A percentile compares a stretch with the other conserved stretches of the same genome.
These are phyloP conservation scores for Cariama cristata DNA, from an alignment of 2,113 vertebrate genomes.

Conservation along the genomic window DNA sequence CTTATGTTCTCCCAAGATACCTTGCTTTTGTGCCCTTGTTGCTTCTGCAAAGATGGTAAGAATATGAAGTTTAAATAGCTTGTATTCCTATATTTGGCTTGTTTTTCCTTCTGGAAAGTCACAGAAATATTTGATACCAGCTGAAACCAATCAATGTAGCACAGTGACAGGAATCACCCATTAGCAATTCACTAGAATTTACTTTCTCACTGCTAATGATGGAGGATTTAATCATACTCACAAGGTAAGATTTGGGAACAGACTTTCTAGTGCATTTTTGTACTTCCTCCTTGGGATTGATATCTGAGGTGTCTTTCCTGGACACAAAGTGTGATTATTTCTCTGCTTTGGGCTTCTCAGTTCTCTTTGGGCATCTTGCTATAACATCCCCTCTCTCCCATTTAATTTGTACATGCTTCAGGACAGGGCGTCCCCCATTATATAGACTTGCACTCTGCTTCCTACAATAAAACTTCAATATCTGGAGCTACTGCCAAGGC, in stretches of 20 bases:
- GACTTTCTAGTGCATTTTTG: background rate
- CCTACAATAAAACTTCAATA: background rate
- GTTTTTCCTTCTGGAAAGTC: background rate
- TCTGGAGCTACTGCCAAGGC: background rate
- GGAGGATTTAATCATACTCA: background rate
- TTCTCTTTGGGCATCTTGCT: background rate
- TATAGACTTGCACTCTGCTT: background rate
- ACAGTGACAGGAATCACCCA: background rate
- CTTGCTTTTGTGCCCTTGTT: background rate
- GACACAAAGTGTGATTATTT: background rate
- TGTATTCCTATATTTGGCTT: background rate
- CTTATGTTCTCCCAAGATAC: background rate
- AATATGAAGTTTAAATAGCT: background rate
- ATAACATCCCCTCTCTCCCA: background rate
- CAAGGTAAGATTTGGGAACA: background rate
- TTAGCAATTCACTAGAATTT: background rate
- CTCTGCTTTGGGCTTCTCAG: background rate
- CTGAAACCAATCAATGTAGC: background rate
- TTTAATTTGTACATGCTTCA: background rate
- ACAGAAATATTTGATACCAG: background rate
- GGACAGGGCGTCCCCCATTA: background rate
- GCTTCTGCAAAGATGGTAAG: background rate
- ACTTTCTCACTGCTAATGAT: background rate
- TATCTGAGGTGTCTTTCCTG: background rate
- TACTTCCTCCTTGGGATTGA: background rate